Percentiles rank a stretch among this genome's conserved stretches.
Conservation (phyloP, 2,888 invertebrate species). For the Tetragonisca angustula region DNA sequence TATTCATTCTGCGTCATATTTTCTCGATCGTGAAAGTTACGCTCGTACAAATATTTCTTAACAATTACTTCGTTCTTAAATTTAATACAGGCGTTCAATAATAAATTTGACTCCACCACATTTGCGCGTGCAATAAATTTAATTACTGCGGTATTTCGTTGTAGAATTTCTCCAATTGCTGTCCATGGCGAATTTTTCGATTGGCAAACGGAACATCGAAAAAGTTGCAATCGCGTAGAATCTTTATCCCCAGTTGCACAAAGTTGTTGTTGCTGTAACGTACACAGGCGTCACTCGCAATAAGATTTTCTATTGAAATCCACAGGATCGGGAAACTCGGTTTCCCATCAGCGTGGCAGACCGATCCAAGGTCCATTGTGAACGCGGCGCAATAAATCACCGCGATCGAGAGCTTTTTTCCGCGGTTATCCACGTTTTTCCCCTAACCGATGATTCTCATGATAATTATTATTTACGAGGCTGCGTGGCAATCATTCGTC, state of each 20-base stretch:
- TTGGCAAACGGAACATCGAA: not conserved
- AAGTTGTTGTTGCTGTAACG: not conserved
- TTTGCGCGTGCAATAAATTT: too few species aligned
- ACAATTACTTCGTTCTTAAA: too few species aligned
- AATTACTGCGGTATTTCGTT: too few species aligned
- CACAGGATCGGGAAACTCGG: slow-evolving; percentile 2
- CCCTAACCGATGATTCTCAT: slow-evolving; percentile 50
- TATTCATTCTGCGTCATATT: too few species aligned
- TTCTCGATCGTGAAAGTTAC: too few species aligned
- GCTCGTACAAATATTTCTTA: too few species aligned
- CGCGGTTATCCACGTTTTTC: slow-evolving; percentile 35
- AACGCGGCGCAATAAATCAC: slow-evolving; percentile 37
- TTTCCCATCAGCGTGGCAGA: slow-evolving; percentile 34
- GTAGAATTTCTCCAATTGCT: too few species aligned
- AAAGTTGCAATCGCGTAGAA: not conserved
- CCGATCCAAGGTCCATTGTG: slow-evolving; percentile 52
- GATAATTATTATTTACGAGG: slow-evolving; percentile 58
- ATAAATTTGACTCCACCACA: too few species aligned
- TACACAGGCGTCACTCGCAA: not conserved
- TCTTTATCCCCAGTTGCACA: not conserved
- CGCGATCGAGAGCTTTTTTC: slow-evolving; percentile 52
- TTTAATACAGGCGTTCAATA: too few species aligned
- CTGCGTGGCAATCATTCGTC: not conserved
- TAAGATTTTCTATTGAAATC: not conserved
- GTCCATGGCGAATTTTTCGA: too few species aligned